phyloP scores from a whole-genome alignment of 2,113 vertebrate species.

The rabbit (Oryctolagus cuniculus) region DNA sequence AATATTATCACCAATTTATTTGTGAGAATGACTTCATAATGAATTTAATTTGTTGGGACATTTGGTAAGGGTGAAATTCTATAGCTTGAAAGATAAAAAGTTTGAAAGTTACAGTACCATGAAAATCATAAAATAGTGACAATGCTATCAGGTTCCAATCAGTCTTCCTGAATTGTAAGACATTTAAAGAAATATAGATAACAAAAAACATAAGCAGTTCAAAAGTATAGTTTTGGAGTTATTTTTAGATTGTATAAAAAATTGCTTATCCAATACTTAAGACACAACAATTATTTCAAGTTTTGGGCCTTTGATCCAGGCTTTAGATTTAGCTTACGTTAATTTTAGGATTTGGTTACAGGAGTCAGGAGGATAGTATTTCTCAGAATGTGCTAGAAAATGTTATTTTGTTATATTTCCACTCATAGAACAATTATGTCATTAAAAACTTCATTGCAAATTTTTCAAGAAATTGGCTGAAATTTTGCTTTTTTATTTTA shows the following conservation, averaged over 20 bases:
- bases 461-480: conserved; percentile 22
- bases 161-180: neutral
- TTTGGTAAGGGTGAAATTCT: conserved; percentile 42
- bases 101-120: neutral
- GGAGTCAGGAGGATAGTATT: neutral
- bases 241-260: conserved; percentile 21
- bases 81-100: conserved; percentile 5
- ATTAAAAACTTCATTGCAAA: neutral
- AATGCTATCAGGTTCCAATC: neutral
- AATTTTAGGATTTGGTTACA: neutral
- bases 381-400: conserved; percentile 41
- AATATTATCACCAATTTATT: neutral
- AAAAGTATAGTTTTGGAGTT: neutral
- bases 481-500: conserved; percentile 59
- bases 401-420: conserved; percentile 30
- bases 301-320: neutral
- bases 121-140: conserved; percentile 21
- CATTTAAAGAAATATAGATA: neutral
- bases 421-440: conserved; percentile 38
- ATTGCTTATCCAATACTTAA: neutral
- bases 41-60: neutral
- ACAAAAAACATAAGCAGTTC: neutral
- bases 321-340: neutral
- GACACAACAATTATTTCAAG: neutral
- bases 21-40: conserved; percentile 49